Evolutionary conservation across 2,113 vertebrate genomes (phyloP).

Genomic region (Microcebus tavaratra): DNA sequence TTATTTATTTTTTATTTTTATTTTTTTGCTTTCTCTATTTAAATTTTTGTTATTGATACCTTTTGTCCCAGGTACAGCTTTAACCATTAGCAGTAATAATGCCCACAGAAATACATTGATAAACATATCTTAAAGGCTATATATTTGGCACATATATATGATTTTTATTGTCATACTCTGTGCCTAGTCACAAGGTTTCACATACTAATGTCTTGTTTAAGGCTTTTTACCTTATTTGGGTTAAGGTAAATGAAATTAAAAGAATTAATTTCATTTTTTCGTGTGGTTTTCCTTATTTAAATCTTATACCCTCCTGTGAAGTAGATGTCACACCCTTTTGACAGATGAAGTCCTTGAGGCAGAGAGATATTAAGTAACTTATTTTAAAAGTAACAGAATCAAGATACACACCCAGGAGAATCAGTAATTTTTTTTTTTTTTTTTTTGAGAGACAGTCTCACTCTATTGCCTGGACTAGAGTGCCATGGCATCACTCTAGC

Average conservation of each 20-base stretch:
- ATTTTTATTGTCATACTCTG: background rate
- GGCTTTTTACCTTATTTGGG: background rate
- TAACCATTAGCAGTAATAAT: background rate
- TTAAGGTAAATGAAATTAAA: background rate
- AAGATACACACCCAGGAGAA: background rate
- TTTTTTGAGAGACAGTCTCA: too few relatives aligned
- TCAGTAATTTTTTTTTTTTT: too few relatives aligned
- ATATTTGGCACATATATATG: background rate
- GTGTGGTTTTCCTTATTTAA: background rate
- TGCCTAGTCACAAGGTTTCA: background rate
- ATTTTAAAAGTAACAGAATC: conserved; percentile 33
- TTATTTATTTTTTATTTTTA: background rate
- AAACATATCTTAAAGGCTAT: background rate
- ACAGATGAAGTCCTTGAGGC: conserved; percentile 38
- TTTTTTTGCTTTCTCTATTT: background rate
- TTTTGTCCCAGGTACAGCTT: background rate
- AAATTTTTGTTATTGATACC: background rate
- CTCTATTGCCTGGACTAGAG: too few relatives aligned
- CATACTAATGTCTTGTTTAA: background rate
- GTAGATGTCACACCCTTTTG: background rate
- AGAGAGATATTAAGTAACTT: background rate
- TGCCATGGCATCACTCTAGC: too few relatives aligned
- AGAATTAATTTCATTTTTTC: background rate
- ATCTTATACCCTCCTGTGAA: background rate
- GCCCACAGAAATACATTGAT: background rate